These are phyloP conservation scores for Pelosia muscerda DNA, from an alignment of 2,888 invertebrate genomes.

Conservation along the genomic window DNA sequence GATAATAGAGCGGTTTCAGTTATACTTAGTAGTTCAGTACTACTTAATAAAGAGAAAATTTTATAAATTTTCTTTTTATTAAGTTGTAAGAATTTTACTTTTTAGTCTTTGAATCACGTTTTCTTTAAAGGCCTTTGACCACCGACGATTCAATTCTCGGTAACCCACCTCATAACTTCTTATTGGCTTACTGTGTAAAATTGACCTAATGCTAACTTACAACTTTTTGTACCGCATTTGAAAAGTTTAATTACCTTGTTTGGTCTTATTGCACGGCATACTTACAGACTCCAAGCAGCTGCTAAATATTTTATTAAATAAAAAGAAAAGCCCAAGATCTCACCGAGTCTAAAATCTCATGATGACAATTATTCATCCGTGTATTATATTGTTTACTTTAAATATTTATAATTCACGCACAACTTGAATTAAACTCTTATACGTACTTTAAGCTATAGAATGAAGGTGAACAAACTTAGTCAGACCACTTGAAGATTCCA, in stretches of 20 bases:
- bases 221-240: too few species aligned
- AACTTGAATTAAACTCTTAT: neutral
- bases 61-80: slow-evolving; percentile 35
- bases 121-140: neutral
- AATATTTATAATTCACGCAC: neutral
- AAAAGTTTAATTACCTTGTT: too few species aligned
- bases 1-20: slow-evolving; percentile 37
- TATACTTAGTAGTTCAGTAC: too few species aligned
- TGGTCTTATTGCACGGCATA: too few species aligned
- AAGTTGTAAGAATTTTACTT: slow-evolving; percentile 37
- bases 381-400: neutral
- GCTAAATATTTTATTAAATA: neutral
- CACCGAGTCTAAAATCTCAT: too few species aligned
- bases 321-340: neutral
- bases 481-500: slow-evolving; percentile 19
- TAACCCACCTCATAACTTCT: neutral
- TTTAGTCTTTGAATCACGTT: slow-evolving; percentile 7
- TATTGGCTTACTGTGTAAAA: too few species aligned
- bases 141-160: neutral
- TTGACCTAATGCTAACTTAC: too few species aligned
- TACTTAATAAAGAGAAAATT: too few species aligned
- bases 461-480: slow-evolving; percentile 16
- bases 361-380: neutral
- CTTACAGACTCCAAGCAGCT: neutral
- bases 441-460: neutral